A percentile compares a stretch with the other conserved stretches of the same genome.
Evolutionary conservation across 1,140 invertebrate species (phyloP).

Genomic region (Oreohelix idahoensis): DNA sequence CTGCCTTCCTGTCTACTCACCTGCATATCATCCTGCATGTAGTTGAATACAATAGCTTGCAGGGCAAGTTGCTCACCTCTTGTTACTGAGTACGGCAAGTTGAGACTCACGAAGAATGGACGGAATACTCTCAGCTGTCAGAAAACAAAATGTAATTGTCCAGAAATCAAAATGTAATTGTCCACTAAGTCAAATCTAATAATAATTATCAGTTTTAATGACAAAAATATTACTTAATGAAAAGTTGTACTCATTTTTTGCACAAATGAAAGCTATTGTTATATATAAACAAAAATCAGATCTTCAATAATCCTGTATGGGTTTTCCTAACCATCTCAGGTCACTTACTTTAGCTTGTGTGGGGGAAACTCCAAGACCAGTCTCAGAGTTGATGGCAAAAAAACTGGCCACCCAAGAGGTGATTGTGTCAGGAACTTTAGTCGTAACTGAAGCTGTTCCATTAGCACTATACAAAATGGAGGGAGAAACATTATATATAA

Average conservation of each 20-base stretch:
- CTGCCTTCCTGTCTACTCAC: no score
- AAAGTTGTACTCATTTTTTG: no score
- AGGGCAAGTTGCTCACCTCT: conserved; percentile 91
- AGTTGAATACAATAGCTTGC: conserved; percentile 95
- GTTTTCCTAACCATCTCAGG: no score
- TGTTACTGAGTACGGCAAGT: conserved; percentile 90
- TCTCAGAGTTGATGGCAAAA: conserved; percentile 93
- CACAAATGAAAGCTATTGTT: no score
- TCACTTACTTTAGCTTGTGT: conserved; percentile 11
- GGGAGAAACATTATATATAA: no score
- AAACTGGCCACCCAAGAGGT: conserved; percentile 94
- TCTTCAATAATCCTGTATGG: conserved; percentile 2
- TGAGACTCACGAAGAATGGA: conserved; percentile 88
- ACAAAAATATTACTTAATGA: no score
- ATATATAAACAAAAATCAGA: background rate
- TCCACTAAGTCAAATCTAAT: no score
- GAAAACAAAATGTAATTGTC: no score
- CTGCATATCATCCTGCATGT: no score
- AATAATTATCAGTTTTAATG: no score
- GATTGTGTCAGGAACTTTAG: conserved; percentile 87
- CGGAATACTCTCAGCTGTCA: conserved; percentile 85
- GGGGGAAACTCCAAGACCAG: conserved; percentile 80
- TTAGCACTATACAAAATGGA: conserved; percentile 32
- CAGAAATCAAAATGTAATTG: no score
- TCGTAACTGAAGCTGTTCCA: conserved; percentile 69